Evolutionary conservation across 2,797 vertebrate genomes (phyloP), one percentile per base, ranked within the genome.

Genomic region (Sphenodon punctatus): DNA sequence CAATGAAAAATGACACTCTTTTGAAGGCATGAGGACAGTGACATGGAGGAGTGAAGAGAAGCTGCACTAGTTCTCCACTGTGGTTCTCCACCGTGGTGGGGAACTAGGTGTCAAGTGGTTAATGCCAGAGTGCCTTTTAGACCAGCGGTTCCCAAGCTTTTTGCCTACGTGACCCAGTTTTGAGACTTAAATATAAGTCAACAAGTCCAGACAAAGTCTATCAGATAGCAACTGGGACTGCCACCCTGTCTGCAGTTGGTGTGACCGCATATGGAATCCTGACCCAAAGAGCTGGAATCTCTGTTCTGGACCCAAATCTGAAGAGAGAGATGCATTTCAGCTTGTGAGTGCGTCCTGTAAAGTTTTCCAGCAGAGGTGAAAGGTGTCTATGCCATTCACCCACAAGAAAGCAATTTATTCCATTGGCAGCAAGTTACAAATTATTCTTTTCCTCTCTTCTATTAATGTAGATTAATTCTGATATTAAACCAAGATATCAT

Each of bases 401-500:
- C 10, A 13, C 20, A 55, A 22, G 11, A 34, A 30, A 30, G 49
- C 51, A 49, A 27, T 27, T 27, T 25, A 49, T 51, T 51, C n/a
- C n/a, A 51, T 16, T n/a, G 14, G n/a, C 14, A 16, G 10, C 55
- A 16, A 10, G 19, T 56, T 34, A 56, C 30, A 56, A 34, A 34
- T 19, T 56, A n/a, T n/a, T 34, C 19, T 34, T 19, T 55, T 11
- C 34, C 7, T 20, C 55, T 20, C 22, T 22, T 30, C 55, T 56
- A 30, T 19, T 36, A 56, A 34, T 36, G 55, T 56, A 19, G 19
- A 34, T 87, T 91, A 90, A 93, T 90, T 93, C 90, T 90, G 92
- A 89, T 87, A 87, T 90, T 90, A 91, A 89, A 93, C 93, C 89
- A 92, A 88, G 86, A 87, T 84, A 66, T 89, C 84, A 92, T 90